These are phyloP conservation scores for Corythucha ciliata DNA, from an alignment of 2,888 invertebrate species.

Conservation along the genomic window DNA sequence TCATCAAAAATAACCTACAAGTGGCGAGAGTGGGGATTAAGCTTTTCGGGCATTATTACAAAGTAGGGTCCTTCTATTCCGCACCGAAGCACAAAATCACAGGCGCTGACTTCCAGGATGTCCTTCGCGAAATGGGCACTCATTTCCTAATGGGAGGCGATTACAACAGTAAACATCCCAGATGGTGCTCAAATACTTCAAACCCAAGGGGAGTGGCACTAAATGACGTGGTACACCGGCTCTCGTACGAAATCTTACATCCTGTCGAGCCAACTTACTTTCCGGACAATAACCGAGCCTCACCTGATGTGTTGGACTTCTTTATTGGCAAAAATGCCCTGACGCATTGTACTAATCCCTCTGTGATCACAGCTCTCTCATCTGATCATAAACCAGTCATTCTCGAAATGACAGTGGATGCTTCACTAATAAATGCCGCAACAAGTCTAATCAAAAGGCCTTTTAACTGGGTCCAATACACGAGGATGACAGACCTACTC, in stretches of 20 bases:
- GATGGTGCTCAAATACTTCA: slow-evolving; percentile 1
- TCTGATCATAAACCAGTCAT: slow-evolving; percentile 17
- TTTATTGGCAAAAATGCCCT: slow-evolving; percentile 6
- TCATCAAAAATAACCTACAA: slow-evolving; percentile 3
- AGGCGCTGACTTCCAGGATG: background rate
- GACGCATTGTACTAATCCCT: background rate
- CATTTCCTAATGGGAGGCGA: slow-evolving; percentile 8
- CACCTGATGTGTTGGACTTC: slow-evolving; percentile 12
- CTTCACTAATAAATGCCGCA: too few relatives aligned
- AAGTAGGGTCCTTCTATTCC: slow-evolving; percentile 8
- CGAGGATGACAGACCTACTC: background rate
- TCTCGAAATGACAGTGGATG: too few relatives aligned
- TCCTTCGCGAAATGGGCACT: slow-evolving; percentile 1
- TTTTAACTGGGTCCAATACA: slow-evolving; percentile 9
- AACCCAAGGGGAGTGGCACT: background rate
- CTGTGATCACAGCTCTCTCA: slow-evolving; percentile 1
- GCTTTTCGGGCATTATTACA: background rate
- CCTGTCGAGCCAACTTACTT: slow-evolving; percentile 14
- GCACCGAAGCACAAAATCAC: background rate
- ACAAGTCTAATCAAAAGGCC: slow-evolving; percentile 12
- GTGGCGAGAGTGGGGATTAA: background rate
- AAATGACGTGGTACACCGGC: slow-evolving; percentile 2
- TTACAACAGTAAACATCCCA: slow-evolving; percentile 4
- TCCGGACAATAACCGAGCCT: background rate
- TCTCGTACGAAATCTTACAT: slow-evolving; percentile 3